Evolutionary conservation across 2,113 vertebrate species (phyloP).

Genomic region (Deroptyus accipitrinus): DNA sequence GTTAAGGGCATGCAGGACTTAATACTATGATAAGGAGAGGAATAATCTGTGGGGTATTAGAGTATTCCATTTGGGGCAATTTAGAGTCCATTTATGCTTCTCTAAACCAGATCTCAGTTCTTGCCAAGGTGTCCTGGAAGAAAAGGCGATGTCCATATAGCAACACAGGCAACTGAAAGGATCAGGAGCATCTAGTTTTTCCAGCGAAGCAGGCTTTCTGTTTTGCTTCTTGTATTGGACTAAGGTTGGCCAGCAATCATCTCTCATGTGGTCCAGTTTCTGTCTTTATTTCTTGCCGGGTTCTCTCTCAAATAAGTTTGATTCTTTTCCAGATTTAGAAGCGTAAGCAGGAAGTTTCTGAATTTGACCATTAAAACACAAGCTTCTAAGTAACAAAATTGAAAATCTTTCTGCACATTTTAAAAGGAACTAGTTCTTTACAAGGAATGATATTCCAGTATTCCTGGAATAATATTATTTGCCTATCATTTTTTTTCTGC

Average conservation of each 20-base stretch:
- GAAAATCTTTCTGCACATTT: background rate
- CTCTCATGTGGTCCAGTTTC: background rate
- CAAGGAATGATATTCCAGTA: background rate
- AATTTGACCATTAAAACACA: background rate
- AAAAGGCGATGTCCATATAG: background rate
- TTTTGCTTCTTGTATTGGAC: background rate
- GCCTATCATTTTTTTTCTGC: background rate
- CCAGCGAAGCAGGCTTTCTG: background rate
- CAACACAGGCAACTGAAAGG: background rate
- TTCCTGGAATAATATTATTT: constrained; percentile 10
- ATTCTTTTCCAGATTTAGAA: background rate
- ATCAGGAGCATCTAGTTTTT: background rate
- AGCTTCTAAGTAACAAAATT: background rate
- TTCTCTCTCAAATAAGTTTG: background rate
- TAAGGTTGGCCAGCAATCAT: background rate
- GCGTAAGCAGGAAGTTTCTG: background rate
- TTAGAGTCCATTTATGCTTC: background rate
- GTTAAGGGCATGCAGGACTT: background rate
- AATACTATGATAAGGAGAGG: background rate
- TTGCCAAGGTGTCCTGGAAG: background rate
- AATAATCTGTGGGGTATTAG: background rate
- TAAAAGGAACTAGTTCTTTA: background rate
- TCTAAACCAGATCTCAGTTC: background rate
- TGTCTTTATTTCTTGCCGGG: constrained; percentile 9
- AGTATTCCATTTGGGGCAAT: background rate